Base-by-base conservation (phyloP, 2,888 invertebrate species). In the Proisotoma minuta region DNA sequence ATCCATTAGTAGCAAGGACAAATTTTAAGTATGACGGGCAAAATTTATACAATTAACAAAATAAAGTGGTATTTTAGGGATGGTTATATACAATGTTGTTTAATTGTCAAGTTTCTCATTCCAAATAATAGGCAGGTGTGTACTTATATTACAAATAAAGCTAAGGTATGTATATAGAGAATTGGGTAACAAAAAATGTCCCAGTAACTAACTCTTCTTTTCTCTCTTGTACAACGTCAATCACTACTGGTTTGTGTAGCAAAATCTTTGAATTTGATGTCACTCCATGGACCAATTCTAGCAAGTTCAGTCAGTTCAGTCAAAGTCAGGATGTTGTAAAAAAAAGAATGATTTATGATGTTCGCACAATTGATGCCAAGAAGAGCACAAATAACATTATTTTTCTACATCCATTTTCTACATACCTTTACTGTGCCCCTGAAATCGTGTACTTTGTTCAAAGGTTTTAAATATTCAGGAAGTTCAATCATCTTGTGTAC, bases 301-400 rank as follows among this genome's bases (percentile, higher is more conserved):
- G 5, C 5, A 43, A 43, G 43, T 43, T 43, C 53, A 49, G 49
- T 24, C n/a, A 22, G 23, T 4, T 23, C 26, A 24, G 5, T 23
- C 8, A 22, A 23, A 24, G 23, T 18, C 24, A 56, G 56, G 43
- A 40, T 56, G 43, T 56, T 12, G 23, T 26, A 18, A 27, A 53
- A 39, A 15, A 53, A 23, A 20, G 50, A 50, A 61, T 61, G 61
- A 61, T 61, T 61, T 61, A 61, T 61, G 57, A 61, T 53, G 47
- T 34, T 47, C 50, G 47, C 52, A 62, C 53, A 62, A 62, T 53
- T 53, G 49, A 56, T 56, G 51, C 50, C 52, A 52, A 52, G 8
- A 24, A 54, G 54, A 34, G 40, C 20, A 34, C n/a, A 52, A 54
- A 29, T 54, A 54, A 18, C 29, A n/a, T 40, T 24, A 56, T 56